phyloP scores from a whole-genome alignment of 2,113 vertebrate species.

The Tilapia sparmanii region DNA sequence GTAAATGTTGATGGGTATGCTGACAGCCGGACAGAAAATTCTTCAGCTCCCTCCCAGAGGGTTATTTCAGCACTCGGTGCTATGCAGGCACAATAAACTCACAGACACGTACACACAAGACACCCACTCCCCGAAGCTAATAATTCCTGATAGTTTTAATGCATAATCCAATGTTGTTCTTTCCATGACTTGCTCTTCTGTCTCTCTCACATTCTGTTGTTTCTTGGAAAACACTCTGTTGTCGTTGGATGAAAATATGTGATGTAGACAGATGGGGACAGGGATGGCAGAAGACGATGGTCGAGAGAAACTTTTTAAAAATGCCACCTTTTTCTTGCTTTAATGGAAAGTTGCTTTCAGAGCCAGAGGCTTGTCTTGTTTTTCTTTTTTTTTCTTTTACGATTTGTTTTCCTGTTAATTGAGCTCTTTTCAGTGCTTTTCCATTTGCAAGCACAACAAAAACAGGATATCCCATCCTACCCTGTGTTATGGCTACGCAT shows the following conservation, averaged over 20 bases:
- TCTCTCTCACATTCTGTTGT: constrained; percentile 32
- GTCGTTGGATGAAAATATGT: constrained; percentile 31
- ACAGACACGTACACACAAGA: background rate
- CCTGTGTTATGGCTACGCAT: background rate
- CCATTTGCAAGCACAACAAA: constrained; percentile 40
- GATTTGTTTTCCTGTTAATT: background rate
- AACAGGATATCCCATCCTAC: constrained; percentile 53
- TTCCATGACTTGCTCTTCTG: constrained; percentile 21
- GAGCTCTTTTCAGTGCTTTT: background rate
- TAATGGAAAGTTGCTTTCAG: constrained; percentile 2
- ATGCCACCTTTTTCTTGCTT: background rate
- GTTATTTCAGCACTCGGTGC: background rate
- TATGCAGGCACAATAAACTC: background rate
- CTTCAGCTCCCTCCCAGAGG: background rate
- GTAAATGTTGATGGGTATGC: background rate
- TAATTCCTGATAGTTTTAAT: constrained; percentile 14
- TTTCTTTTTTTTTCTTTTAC: background rate
- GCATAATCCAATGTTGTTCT: constrained; percentile 22
- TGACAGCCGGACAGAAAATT: background rate
- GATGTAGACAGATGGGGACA: constrained; percentile 30
- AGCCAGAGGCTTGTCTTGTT: constrained; percentile 7
- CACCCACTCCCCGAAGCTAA: background rate
- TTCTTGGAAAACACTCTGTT: constrained; percentile 44
- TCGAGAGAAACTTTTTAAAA: background rate
- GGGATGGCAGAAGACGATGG: background rate